Evolutionary conservation across 2,888 invertebrate genomes (phyloP).

Genomic region (Bugula neritina): DNA sequence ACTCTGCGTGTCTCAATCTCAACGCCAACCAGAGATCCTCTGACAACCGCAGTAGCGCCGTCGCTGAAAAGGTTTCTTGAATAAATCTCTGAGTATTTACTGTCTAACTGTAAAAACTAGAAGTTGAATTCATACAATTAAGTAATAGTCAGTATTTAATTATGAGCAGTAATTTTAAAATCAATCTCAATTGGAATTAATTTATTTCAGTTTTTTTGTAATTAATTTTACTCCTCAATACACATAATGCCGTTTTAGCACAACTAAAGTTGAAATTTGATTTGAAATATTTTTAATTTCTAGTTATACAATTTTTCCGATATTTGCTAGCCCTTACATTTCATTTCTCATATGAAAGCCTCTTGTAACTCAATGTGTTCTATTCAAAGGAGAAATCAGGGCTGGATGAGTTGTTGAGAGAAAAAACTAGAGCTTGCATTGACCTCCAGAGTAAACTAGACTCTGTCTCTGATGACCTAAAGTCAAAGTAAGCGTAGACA

Average conservation of each 20-base stretch:
- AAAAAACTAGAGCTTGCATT: constrained; percentile 44
- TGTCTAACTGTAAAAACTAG: too few relatives aligned
- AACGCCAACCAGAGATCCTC: constrained; percentile 53
- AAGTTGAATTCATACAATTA: too few relatives aligned
- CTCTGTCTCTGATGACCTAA: constrained; percentile 42
- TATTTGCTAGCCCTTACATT: too few relatives aligned
- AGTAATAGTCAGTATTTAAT: too few relatives aligned
- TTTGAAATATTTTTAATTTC: too few relatives aligned
- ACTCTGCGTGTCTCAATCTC: constrained; percentile 63
- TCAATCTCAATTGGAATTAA: background rate
- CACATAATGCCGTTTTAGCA: too few relatives aligned
- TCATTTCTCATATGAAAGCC: too few relatives aligned
- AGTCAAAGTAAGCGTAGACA: constrained; percentile 41
- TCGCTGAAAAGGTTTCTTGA: constrained; percentile 15
- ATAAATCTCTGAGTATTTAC: too few relatives aligned
- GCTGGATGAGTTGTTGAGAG: constrained; percentile 46
- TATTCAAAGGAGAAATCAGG: constrained; percentile 35
- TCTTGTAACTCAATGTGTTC: too few relatives aligned
- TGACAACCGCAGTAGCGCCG: constrained; percentile 47
- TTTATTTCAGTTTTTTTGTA: background rate
- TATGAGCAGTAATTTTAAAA: background rate
- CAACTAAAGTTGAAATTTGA: too few relatives aligned
- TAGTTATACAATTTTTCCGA: too few relatives aligned
- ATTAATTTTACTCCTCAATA: too few relatives aligned
- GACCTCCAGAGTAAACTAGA: constrained; percentile 51